A percentile compares a stretch with the other conserved stretches of the same genome.
Evolutionary conservation across 1,140 invertebrate genomes (phyloP).

Genomic region (Gyrodactylus salaris): DNA sequence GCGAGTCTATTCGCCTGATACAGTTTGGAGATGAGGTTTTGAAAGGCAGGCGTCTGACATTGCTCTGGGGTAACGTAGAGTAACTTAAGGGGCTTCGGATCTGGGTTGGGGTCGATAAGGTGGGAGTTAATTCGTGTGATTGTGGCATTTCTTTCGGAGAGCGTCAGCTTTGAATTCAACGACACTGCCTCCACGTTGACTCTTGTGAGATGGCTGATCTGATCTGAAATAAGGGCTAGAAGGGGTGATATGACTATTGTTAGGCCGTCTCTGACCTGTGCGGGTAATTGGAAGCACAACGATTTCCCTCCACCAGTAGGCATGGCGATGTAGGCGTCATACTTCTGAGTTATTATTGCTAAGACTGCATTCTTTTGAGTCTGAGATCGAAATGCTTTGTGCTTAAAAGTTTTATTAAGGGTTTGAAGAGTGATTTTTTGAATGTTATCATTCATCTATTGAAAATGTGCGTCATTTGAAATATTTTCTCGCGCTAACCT

Average conservation of each 20-base stretch:
- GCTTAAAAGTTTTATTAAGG: background rate
- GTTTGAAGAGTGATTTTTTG: background rate
- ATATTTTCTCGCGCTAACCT: no score
- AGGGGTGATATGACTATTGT: constrained; percentile 34
- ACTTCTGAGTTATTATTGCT: background rate
- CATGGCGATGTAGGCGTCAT: constrained; percentile 33
- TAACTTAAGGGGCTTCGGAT: constrained; percentile 38
- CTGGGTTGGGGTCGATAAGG: constrained; percentile 65
- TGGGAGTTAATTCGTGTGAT: constrained; percentile 27
- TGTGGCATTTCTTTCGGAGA: constrained; percentile 35
- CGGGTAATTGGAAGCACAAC: constrained; percentile 34
- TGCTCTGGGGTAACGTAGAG: constrained; percentile 71
- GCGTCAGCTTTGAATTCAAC: constrained; percentile 48
- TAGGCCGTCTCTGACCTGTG: constrained; percentile 24
- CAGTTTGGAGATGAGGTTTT: constrained; percentile 22
- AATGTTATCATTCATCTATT: background rate
- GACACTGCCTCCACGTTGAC: constrained; percentile 39
- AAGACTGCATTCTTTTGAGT: background rate
- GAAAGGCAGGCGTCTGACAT: constrained; percentile 38
- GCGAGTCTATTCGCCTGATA: constrained; percentile 23
- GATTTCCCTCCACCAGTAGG: constrained; percentile 37
- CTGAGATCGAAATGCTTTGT: background rate
- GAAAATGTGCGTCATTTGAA: no score
- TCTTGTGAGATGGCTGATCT: constrained; percentile 22
- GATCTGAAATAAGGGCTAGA: constrained; percentile 33